Percentiles rank a stretch among this genome's conserved stretches.
Conservation (phyloP, 2,888 invertebrate genomes). For the Morinoia aosen region DNA sequence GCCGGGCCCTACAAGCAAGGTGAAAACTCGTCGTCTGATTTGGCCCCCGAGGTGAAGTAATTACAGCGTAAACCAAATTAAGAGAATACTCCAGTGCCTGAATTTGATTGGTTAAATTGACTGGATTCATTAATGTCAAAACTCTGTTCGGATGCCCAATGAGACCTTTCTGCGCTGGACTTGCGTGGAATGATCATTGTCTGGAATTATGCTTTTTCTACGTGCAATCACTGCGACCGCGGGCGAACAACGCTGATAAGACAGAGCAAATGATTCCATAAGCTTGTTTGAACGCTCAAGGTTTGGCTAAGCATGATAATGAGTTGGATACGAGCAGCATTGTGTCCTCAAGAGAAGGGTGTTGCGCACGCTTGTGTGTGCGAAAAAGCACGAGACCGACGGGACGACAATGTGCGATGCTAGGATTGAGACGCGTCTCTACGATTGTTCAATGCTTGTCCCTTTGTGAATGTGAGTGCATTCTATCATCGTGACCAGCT, state of each 20-base stretch:
- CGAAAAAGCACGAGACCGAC: not conserved
- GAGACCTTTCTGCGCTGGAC: not conserved
- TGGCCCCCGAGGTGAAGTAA: not conserved
- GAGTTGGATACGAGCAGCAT: not conserved
- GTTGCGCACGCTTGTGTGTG: not conserved
- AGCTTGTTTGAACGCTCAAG: not conserved
- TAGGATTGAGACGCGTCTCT: not conserved
- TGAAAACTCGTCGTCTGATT: not conserved
- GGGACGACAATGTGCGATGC: not conserved
- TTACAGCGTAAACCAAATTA: not conserved
- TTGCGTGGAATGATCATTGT: not conserved
- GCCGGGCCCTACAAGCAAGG: not conserved
- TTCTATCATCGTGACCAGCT: not conserved
- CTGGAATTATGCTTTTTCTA: not conserved
- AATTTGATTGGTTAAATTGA: too few species aligned
- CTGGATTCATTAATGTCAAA: not conserved
- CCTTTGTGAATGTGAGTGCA: not conserved
- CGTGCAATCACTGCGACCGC: not conserved
- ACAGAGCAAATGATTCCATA: not conserved
- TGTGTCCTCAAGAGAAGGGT: not conserved
- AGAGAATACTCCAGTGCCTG: not conserved
- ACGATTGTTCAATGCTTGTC: not conserved
- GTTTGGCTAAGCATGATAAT: not conserved
- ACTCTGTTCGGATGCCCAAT: not conserved
- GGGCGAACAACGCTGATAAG: not conserved